A percentile compares a stretch with the other conserved stretches of the same genome.
Conservation (phyloP, 2,888 invertebrate species). For the Elmis aenea region DNA sequence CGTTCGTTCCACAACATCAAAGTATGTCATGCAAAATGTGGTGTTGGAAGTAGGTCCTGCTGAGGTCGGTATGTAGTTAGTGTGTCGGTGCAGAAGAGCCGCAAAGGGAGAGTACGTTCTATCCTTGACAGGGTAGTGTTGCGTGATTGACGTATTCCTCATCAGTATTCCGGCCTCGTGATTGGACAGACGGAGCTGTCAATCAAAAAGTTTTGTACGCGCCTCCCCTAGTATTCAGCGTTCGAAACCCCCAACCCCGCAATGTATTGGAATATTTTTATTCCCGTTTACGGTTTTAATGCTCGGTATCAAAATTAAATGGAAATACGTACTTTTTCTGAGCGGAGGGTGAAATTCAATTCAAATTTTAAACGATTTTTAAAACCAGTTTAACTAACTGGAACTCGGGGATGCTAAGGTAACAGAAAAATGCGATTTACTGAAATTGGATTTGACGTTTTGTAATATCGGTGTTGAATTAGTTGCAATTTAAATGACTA, state of each 20-base stretch:
- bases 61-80: slow-evolving; percentile 12
- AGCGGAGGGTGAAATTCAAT: slow-evolving; percentile 37
- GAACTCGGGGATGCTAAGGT: slow-evolving; percentile 20
- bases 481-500: too few relatives aligned
- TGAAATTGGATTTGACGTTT: slow-evolving; percentile 19
- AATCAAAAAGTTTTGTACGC: slow-evolving; percentile 61
- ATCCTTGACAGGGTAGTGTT: slow-evolving; percentile 30
- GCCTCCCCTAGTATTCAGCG: slow-evolving; percentile 38
- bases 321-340: slow-evolving; percentile 36
- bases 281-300: slow-evolving; percentile 42
- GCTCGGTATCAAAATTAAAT: slow-evolving; percentile 46
- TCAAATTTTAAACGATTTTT: slow-evolving; percentile 47
- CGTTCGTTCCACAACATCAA: too few relatives aligned
- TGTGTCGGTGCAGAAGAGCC: slow-evolving; percentile 16
- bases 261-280: slow-evolving; percentile 48
- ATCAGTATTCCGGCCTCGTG: slow-evolving; percentile 70
- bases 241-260: slow-evolving; percentile 33
- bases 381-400: slow-evolving; percentile 43
- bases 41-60: slow-evolving; percentile 9
- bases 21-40: too few relatives aligned
- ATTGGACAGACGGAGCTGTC: slow-evolving; percentile 78
- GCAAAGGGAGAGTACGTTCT: slow-evolving; percentile 20
- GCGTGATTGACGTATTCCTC: slow-evolving; percentile 71
- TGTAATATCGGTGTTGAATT: too few relatives aligned
- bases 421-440: slow-evolving; percentile 21